Base-by-base conservation (phyloP, 1,140 invertebrate species). In the Macrotrachela quadricornifera region DNA sequence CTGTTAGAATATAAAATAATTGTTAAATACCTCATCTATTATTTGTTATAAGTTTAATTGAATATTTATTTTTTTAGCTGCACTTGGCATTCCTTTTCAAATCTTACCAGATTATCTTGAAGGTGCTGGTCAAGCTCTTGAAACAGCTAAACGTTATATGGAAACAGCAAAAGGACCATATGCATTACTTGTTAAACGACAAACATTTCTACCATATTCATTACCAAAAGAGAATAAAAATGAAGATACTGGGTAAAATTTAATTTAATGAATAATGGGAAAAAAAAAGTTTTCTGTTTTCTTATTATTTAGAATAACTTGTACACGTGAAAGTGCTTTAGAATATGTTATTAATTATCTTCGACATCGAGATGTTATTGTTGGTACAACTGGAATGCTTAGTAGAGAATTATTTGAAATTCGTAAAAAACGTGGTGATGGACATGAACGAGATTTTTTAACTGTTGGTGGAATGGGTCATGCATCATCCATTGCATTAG, bases 391-490 rank as follows among this genome's bases (percentile, higher is more conserved):
- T 40, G 71, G 71, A 18, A 72, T 72, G 70, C 57, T 70, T 14
- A 72, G 70, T 17, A 57, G 65, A 46, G 65, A 68, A 57, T 52
- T 68, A 14, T 69, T 66, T 38, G 45, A 51, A 41, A 56, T 53
- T 37, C 64, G 70, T 49, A 64, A 61, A 30, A 30, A 50, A 1
- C 57, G 57, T 53, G 62, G 65, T 44, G 64, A 68, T 57, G 69
- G 70, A 15, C 72, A 73, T 61, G 69, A 68, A 40, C 59, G 59
- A 57, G 72, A 73, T 54, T 73, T 73, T 55, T 58, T 73, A 3
- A 72, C 70, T 13, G 71, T 73, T 17, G 72, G 72, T 11, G 69
- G 67, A n/a, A 72, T 71, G 70, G 71, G 71, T 2, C 70, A 72
- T 60, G 67, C 69, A 15, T 69, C 70, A 10, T 58, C 63, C 10